Base-by-base conservation (phyloP, 2,797 vertebrate genomes). In the Lutra lutra region DNA sequence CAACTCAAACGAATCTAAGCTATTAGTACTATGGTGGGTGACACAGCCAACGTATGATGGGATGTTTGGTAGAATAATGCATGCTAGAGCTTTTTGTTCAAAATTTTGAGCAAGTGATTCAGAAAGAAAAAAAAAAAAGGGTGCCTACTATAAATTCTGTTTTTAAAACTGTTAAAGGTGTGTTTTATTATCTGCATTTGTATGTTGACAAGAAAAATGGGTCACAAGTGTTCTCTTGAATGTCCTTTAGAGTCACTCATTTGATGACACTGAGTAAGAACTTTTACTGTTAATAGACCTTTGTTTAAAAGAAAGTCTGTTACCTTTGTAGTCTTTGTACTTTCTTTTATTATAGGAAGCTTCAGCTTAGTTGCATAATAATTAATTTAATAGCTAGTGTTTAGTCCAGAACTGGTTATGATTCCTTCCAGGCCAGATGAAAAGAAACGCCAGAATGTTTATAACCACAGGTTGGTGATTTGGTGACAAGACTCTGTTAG, bases 401-500 rank as follows among this genome's bases (percentile, higher is more conserved):
- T 98, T 88, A 91, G 90, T 86, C 95, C 72, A 21, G 11, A 66
- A 48, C 38, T 46, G 79, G 92, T 58, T 48, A 3, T 80, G 38
- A 83, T 97, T 1, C 38, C 62, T 92, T 86, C 40, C 73, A 73
- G 90, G 56, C 51, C 64, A 29, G n/a, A 46, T 62, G 91, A 86
- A 89, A 75, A 93, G 93, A 58, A 56, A 58, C 43, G 86, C 38
- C 40, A 79, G 72, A 18, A 38, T 66, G 43, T 92, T 92, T 77
- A 0, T 64, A 77, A 77, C 9, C 35, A 27, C 80, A 95, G 96
- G 96, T 96, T 96, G 96, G 91, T 92, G 96, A 86, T 96, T 97
- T 96, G 97, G 97, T 98, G 98, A 96, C 54, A 92, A 97, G 97
- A 90, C 72, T 97, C 93, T 97, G 97, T 96, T 87, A 92, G 32